phyloP scores from a whole-genome alignment of 2,797 vertebrate genomes.

The Hypotaenidia okinawae region DNA sequence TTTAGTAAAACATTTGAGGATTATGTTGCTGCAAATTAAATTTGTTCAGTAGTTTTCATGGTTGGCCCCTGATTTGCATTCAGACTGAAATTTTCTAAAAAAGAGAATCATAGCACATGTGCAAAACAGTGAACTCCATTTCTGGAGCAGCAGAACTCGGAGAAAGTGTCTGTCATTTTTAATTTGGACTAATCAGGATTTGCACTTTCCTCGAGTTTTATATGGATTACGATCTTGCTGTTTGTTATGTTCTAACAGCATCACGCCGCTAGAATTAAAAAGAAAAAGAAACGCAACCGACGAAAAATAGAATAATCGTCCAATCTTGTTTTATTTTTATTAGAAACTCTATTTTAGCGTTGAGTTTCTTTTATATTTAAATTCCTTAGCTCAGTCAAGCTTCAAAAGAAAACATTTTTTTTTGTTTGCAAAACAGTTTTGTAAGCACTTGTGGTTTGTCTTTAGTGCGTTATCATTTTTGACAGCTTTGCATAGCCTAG shows the following conservation, averaged over 20 bases:
- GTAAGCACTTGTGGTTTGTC: conserved; percentile 78
- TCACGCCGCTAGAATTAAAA: conserved; percentile 45
- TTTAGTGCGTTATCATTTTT: conserved; percentile 80
- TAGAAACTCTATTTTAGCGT: conserved; percentile 69
- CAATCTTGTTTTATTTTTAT: conserved; percentile 55
- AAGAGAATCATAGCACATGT: background rate
- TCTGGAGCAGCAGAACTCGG: conserved; percentile 22
- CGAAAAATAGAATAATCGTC: conserved; percentile 53
- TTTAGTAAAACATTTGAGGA: conserved; percentile 41
- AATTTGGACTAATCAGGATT: conserved; percentile 43
- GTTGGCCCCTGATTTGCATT: conserved; percentile 28
- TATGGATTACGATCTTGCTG: conserved; percentile 9
- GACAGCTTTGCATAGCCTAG: conserved; percentile 84
- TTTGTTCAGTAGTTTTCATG: conserved; percentile 41
- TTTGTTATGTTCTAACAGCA: conserved; percentile 39
- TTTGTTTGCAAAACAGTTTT: conserved; percentile 75
- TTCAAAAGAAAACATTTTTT: conserved; percentile 77
- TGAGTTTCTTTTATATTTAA: conserved; percentile 75
- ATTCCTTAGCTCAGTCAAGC: conserved; percentile 69
- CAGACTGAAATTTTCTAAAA: conserved; percentile 33
- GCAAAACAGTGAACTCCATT: conserved; percentile 5
- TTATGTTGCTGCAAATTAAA: conserved; percentile 33
- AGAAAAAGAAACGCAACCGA: background rate
- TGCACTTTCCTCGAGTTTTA: conserved; percentile 42
- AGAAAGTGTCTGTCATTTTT: conserved; percentile 20